Evolutionary conservation across 2,113 vertebrate genomes (phyloP).

Genomic region (Coryphaenoides rupestris): DNA sequence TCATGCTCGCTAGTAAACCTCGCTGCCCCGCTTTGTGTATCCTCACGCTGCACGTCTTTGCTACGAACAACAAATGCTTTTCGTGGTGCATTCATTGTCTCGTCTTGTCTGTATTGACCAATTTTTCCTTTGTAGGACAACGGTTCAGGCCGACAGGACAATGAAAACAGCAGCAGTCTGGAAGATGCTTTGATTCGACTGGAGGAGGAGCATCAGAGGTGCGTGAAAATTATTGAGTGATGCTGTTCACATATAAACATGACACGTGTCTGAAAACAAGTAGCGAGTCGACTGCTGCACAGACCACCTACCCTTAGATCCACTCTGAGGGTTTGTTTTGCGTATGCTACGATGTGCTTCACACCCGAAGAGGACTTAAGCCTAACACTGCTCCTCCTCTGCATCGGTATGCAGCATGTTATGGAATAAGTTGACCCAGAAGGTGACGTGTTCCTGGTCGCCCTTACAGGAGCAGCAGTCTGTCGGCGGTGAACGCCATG

Average conservation of each 20-base stretch:
- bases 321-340: no score
- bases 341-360: no score
- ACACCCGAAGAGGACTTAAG: no score
- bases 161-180: slow-evolving; percentile 78
- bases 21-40: neutral
- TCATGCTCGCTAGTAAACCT: no score
- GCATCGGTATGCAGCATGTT: no score
- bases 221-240: neutral
- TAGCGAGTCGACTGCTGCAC: no score
- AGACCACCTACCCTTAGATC: no score
- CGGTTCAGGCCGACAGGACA: slow-evolving; percentile 50
- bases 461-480: slow-evolving; percentile 82
- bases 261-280: no score
- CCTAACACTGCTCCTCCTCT: no score
- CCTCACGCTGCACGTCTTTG: neutral
- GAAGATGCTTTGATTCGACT: slow-evolving; percentile 84
- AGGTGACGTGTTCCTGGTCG: neutral
- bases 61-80: no score
- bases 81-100: neutral
- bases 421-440: no score
- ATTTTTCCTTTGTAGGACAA: slow-evolving; percentile 71
- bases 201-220: slow-evolving; percentile 95
- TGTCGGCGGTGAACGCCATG: slow-evolving; percentile 91
- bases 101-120: neutral
- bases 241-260: neutral